Base-by-base conservation (phyloP, 2,888 invertebrate genomes). In the Caenorhabditis plicata region DNA sequence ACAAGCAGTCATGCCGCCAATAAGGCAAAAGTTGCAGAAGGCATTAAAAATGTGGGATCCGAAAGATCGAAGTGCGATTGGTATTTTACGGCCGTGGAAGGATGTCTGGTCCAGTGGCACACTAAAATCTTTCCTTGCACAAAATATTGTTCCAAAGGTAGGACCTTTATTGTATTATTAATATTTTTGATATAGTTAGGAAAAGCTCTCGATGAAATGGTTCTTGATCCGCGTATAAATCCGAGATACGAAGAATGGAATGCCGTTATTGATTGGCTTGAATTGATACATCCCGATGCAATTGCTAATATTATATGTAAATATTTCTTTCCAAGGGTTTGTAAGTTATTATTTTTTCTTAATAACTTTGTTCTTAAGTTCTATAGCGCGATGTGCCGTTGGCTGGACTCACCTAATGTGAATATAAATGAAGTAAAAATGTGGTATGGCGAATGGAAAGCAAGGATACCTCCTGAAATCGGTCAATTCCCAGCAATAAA, bases 1-100 rank as follows among this genome's bases (percentile, higher is more conserved):
- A n/a, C 84, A 85, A 50, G 82, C 84, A 2, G 87, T 93, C 29
- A 94, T 92, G 84, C 91, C 92, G 1, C 87, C 90, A 36, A 92
- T 99, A 73, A 87, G 95, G 38, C 89, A 92, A 45, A 76, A 68
- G 22, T 38, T 68, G 8, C 47, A 53, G 2, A 64, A 64, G 32
- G 67, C 67, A 5, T 52, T 73, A 13, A 51, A 57, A 36, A 31
- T 49, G 17, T 58, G 58, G 48, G 90, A 92, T 84, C 94, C 95
- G 0, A 90, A 90, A 0, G 96, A 96, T 84, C 86, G 55, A 17
- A 95, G 95, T 0, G 96, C 95, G 0, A 87, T 90, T 68, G 86
- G 90, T 22, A 91, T 96, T 85, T 85, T 98, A 23, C 87, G 88
- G 48, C 95, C 96, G 0, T 98, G 98, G 98, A 84, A 86, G 22